phyloP scores from a whole-genome alignment of 2,797 vertebrate genomes.

The Echiichthys vipera region DNA sequence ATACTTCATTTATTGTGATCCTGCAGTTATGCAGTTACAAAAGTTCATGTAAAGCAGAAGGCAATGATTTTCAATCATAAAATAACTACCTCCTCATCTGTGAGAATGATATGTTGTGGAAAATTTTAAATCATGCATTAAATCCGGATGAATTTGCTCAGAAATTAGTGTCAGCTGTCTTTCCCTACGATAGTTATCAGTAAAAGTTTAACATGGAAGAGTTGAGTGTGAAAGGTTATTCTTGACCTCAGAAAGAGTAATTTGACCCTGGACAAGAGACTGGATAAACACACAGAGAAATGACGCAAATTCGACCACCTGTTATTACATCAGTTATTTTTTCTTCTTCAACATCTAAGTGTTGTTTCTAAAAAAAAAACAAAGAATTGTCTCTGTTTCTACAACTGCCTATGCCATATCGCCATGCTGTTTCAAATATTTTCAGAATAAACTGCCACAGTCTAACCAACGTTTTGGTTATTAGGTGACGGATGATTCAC shows the following conservation, averaged over 20 bases:
- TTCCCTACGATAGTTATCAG: not conserved
- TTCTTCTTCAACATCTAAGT: not conserved
- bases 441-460: slow-evolving; percentile 38
- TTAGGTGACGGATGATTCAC: slow-evolving; percentile 56
- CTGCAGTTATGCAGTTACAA: not conserved
- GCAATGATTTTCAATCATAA: not conserved
- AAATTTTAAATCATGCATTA: not conserved
- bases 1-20: not conserved
- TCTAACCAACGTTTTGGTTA: slow-evolving; percentile 20
- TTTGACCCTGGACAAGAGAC: not conserved
- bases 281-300: not conserved
- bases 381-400: not conserved
- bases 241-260: not conserved
- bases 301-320: no score
- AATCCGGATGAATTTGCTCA: not conserved
- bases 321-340: not conserved
- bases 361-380: not conserved
- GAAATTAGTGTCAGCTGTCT: not conserved
- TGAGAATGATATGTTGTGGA: not conserved
- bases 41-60: not conserved
- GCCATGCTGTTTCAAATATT: slow-evolving; percentile 58
- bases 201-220: not conserved
- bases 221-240: not conserved
- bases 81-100: not conserved
- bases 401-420: not conserved